These are phyloP conservation scores for Microtus montanus DNA, from an alignment of 2,113 vertebrate genomes.

Conservation along the genomic window DNA sequence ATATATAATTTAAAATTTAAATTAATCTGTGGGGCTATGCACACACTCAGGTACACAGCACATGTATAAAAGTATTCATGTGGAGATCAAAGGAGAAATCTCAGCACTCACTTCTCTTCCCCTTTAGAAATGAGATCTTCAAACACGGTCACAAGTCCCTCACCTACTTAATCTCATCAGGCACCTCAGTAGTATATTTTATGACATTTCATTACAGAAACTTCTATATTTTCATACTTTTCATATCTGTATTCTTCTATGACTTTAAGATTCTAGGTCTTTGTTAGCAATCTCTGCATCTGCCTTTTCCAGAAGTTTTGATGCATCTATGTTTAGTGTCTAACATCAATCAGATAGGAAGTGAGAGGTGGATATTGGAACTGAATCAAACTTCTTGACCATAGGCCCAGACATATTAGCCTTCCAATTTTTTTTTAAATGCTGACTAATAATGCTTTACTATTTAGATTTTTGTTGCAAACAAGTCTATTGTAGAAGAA, in stretches of 20 bases:
- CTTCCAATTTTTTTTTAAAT: neutral
- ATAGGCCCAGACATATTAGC: neutral
- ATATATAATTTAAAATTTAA: neutral
- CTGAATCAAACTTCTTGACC: neutral
- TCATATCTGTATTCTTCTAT: neutral
- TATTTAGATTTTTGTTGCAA: neutral
- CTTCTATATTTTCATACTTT: neutral
- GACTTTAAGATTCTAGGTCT: neutral
- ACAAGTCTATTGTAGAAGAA: neutral
- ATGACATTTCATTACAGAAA: neutral
- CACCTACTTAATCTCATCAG: no score
- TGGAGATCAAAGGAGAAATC: neutral
- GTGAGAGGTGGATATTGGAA: neutral
- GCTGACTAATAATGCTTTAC: neutral
- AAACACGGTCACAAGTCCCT: neutral
- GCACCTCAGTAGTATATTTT: neutral
- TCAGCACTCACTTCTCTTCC: neutral
- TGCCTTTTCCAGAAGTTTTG: neutral
- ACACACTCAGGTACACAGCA: neutral
- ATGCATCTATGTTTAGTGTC: neutral
- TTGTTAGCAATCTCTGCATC: accelerated
- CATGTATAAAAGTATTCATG: no score
- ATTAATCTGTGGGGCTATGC: neutral
- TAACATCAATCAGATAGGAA: no score
- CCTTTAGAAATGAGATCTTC: neutral